These are phyloP conservation scores for Herminia tarsipennalis DNA, from an alignment of 2,888 invertebrate genomes.

Conservation along the genomic window DNA sequence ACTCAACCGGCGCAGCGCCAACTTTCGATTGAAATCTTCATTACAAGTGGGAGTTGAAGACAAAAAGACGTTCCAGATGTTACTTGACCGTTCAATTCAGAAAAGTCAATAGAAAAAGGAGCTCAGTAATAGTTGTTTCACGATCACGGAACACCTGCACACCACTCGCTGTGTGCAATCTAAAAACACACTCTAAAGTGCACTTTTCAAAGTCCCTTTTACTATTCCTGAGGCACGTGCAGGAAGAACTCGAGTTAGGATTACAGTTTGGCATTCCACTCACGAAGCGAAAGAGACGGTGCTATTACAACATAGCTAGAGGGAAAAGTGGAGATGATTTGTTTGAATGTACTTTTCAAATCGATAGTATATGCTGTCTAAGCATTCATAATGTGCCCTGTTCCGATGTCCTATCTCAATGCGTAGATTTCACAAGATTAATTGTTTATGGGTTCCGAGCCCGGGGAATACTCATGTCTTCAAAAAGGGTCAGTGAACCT, in stretches of 20 bases:
- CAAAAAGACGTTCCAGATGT: constrained; percentile 32
- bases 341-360: constrained; percentile 59
- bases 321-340: constrained; percentile 60
- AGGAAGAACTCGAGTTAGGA: constrained; percentile 53
- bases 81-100: constrained; percentile 52
- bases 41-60: constrained; percentile 22
- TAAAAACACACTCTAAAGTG: constrained; percentile 62
- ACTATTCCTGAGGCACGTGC: constrained; percentile 51
- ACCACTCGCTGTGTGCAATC: constrained; percentile 49
- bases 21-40: constrained; percentile 38
- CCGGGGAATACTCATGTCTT: constrained; percentile 52
- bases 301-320: constrained; percentile 53
- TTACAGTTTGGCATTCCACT: constrained; percentile 64
- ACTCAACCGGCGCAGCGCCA: constrained; percentile 29
- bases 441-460: constrained; percentile 64
- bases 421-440: constrained; percentile 64
- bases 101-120: constrained; percentile 55
- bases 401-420: constrained; percentile 48
- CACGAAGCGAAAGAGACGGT: constrained; percentile 61
- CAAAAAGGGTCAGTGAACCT: constrained; percentile 70
- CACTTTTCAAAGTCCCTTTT: constrained; percentile 66
- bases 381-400: constrained; percentile 60
- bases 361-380: constrained; percentile 60
- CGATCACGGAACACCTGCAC: constrained; percentile 61
- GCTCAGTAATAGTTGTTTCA: constrained; percentile 55